Base-by-base conservation (phyloP, 1,140 invertebrate genomes). In the Papilio helenus region DNA sequence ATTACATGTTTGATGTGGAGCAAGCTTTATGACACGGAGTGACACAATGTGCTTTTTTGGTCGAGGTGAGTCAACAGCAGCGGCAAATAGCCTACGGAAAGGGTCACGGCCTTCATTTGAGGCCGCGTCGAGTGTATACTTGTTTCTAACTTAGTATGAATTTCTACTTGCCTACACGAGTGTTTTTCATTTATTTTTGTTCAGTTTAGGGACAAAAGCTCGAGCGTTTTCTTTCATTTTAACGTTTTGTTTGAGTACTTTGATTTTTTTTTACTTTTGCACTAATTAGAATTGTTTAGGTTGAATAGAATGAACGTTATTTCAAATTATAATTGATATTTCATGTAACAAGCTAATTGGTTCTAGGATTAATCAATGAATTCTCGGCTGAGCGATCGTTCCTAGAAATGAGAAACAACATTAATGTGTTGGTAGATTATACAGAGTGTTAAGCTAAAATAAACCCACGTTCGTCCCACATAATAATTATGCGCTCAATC, bases 41-140 rank as follows among this genome's bases (percentile, higher is more conserved):
- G 83, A 86, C 89, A 91, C 89, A 92, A 93, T 92, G 86, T 88
- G 88, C 86, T 92, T 89, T 89, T 89, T 93, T 89, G 88, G 92
- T 86, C 85, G 86, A 87, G 82, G 85, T 84, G 82, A 89, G 90
- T 89, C 88, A 88, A 91, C 90, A 92, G 82, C 82, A 79, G 84
- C 83, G 82, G 90, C 87, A 92, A 91, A 92, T 87, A 92, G 88
- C 92, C 88, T 73, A 82, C 78, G 88, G 91, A 85, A 87, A 85
- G 87, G 92, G 92, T 92, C 92, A 86, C 88, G 90, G 85, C 91
- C 91, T 93, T 89, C 88, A 91, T 89, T 87, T 87, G 85, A 87
- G 83, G 85, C 83, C 84, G 87, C 81, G 80, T 71, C 79, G 84
- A 88, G 85, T 81, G 82, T 79, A 76, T 78, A 81, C 81, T 84